Evolutionary conservation across 2,113 vertebrate genomes (phyloP), one percentile per base, ranked within the genome.

Genomic region (Pitta sordida): DNA sequence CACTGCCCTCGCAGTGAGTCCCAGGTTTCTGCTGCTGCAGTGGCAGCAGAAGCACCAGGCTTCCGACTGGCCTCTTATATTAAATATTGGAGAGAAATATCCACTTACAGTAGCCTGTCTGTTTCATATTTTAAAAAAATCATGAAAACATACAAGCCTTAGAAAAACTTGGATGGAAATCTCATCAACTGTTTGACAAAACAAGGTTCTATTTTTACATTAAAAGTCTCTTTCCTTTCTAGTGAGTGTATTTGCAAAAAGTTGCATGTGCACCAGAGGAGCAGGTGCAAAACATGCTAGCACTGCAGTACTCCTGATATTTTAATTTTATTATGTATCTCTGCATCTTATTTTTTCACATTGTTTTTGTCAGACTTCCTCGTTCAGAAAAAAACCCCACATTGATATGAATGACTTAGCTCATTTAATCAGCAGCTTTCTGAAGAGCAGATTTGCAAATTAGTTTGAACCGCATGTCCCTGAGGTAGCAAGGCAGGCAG

Each of bases 371-470:
- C 63, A 78, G 64, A 36, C 39, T 86, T 67, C 19, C 22, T 63
- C 34, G 81, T 92, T 67, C 59, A 86, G 15, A 0, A 51, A 59
- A 37, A 79, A 29, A 46, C 9, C 44, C 29, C 43, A 0, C 9
- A 70, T 27, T 67, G 15, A n/a, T 63, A 55, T 41, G 9, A 91
- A 79, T 81, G 2, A 71, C 56, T 94, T 92, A n/a, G 8, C 12
- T 92, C 46, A 73, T 94, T 78, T 86, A 75, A 89, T 89, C 73
- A 74, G 43, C 23, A 78, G 24, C 22, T 79, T 90, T 76, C 9
- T 62, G 84, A 93, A 82, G 41, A 90, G 79, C 17, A 91, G 53
- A 46, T 91, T 83, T 91, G 41, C 15, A 79, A 76, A 90, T 87
- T 62, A 56, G 5, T 56, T 92, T 90, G 10, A 94, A 79, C 24